Evolutionary conservation across 2,888 invertebrate genomes (phyloP).

Genomic region (Spisula solida): DNA sequence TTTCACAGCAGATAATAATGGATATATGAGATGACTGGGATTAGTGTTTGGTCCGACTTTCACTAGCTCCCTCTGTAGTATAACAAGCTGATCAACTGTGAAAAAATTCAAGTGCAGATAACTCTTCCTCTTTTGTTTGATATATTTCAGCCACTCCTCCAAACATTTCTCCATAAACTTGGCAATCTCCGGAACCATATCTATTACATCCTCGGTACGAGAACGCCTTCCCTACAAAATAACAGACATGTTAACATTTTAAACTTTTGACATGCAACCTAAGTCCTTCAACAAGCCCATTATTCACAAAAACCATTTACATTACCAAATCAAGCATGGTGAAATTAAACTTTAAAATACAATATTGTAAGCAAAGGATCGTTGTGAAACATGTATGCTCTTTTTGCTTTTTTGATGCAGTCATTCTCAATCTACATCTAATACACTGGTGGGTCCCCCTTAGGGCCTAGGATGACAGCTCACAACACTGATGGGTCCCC

Average conservation of each 20-base stretch:
- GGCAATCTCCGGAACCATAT: conserved; percentile 75
- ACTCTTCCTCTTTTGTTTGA: conserved; percentile 73
- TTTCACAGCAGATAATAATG: conserved; percentile 76
- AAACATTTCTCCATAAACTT: conserved; percentile 79
- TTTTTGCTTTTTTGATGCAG: too few species aligned
- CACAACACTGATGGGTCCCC: too few species aligned
- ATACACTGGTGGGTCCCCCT: too few species aligned
- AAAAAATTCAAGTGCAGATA: conserved; percentile 80
- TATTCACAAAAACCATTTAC: neutral
- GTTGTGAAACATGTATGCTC: too few species aligned
- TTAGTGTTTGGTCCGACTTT: conserved; percentile 68
- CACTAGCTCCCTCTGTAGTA: conserved; percentile 80
- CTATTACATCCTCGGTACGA: conserved; percentile 64
- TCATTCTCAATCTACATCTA: too few species aligned
- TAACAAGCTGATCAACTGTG: conserved; percentile 83
- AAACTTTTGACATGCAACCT: too few species aligned
- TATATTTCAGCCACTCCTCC: conserved; percentile 77
- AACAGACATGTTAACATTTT: too few species aligned
- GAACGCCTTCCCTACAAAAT: conserved; percentile 60
- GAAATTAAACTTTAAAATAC: too few species aligned
- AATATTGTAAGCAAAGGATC: neutral
- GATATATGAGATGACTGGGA: conserved; percentile 70
- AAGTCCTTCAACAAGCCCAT: neutral
- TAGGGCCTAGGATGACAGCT: too few species aligned
- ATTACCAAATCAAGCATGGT: too few species aligned